Evolutionary conservation across 2,113 vertebrate genomes (phyloP).

Genomic region (Larimichthys crocea): DNA sequence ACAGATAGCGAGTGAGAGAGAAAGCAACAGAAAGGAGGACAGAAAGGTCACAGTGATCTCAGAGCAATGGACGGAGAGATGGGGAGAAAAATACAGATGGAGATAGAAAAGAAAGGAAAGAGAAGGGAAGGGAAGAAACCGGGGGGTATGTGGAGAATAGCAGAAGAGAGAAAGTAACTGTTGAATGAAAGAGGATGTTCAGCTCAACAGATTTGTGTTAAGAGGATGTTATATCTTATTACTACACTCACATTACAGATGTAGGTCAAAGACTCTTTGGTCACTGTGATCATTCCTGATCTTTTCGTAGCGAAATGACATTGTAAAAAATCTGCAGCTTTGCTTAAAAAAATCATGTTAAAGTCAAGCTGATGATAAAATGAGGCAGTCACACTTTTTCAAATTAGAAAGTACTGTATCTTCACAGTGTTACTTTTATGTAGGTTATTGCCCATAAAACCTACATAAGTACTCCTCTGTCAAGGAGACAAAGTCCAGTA

Average conservation of each 20-base stretch:
- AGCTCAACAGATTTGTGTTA: neutral
- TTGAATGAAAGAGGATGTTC: neutral
- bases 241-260: neutral
- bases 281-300: neutral
- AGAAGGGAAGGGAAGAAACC: neutral
- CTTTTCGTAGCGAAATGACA: neutral
- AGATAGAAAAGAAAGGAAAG: neutral
- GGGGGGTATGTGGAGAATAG: neutral
- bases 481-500: neutral
- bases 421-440: neutral
- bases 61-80: slow-evolving; percentile 9
- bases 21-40: slow-evolving; percentile 26
- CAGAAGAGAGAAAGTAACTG: neutral
- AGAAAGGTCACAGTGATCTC: slow-evolving; percentile 54
- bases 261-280: neutral
- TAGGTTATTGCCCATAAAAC: neutral
- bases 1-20: slow-evolving; percentile 1
- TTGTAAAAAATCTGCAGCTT: neutral
- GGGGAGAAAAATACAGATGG: neutral
- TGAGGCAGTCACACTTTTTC: neutral
- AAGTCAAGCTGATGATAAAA: neutral
- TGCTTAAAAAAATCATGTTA: neutral
- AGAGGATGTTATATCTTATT: neutral
- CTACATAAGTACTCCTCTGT: neutral
- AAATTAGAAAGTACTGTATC: neutral